Conservation (phyloP, 2,888 invertebrate species). For the Cyclophora albipunctata region DNA sequence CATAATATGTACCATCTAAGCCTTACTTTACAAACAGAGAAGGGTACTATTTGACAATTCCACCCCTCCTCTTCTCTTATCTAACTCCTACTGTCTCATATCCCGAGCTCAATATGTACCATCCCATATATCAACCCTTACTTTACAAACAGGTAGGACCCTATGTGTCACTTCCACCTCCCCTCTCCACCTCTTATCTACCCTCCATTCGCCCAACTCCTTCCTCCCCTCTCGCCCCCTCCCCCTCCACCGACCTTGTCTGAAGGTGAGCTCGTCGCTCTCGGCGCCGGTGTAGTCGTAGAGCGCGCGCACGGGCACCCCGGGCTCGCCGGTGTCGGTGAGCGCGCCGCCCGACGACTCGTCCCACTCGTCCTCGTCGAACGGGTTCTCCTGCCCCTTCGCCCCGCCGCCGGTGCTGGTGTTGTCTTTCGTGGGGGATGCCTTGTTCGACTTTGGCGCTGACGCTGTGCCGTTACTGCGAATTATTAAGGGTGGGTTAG, state of each 20-base stretch:
- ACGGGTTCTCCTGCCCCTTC: constrained; percentile 83
- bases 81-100: no score
- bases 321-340: constrained; percentile 94
- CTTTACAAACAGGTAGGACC: no score
- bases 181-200: no score
- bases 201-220: no score
- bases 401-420: constrained; percentile 14
- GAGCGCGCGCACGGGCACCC: constrained; percentile 94
- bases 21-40: no score
- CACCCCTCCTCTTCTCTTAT: no score
- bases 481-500: constrained; percentile 1
- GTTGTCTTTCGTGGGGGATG: constrained; percentile 52
- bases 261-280: constrained; percentile 96
- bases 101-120: no score
- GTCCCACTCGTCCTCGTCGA: constrained; percentile 89
- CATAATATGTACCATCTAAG: no score
- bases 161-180: no score
- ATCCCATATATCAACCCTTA: no score
- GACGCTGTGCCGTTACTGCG: constrained; percentile 63
- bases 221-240: no score
- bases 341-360: constrained; percentile 89
- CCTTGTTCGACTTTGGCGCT: constrained; percentile 52
- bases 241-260: constrained; percentile 81
- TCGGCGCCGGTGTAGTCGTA: constrained; percentile 98
- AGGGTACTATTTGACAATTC: no score